These are phyloP conservation scores for Macquaria australasica DNA, from an alignment of 2,113 vertebrate genomes.

Conservation along the genomic window DNA sequence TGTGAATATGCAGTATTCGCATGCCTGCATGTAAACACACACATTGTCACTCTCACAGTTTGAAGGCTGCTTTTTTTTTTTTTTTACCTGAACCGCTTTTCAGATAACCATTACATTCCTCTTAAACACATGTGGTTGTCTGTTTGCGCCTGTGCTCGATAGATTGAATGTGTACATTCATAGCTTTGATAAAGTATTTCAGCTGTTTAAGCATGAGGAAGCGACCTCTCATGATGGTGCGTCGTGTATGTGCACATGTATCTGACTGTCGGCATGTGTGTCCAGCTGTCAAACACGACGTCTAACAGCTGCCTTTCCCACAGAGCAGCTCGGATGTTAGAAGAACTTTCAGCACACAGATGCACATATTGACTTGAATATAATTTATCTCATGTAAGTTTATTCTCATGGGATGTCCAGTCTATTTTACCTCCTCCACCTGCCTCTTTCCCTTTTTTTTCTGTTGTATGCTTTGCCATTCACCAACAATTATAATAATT, in stretches of 20 bases:
- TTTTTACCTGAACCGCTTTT: slow-evolving; percentile 19
- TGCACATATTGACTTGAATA: neutral
- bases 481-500: neutral
- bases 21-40: slow-evolving; percentile 31
- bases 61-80: slow-evolving; percentile 4
- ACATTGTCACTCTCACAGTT: neutral
- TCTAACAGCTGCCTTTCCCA: slow-evolving; percentile 57
- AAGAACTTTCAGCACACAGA: neutral
- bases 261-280: slow-evolving; percentile 28
- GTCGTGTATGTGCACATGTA: neutral
- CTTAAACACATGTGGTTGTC: slow-evolving; percentile 16
- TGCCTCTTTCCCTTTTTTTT: neutral
- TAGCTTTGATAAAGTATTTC: slow-evolving; percentile 34
- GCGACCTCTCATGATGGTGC: slow-evolving; percentile 15
- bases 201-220: slow-evolving; percentile 51
- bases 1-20: slow-evolving; percentile 11
- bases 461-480: neutral
- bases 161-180: neutral
- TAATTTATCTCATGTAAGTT: neutral
- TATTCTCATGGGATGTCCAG: neutral
- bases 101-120: slow-evolving; percentile 44
- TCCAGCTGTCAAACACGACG: slow-evolving; percentile 60
- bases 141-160: neutral
- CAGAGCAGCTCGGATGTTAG: slow-evolving; percentile 10
- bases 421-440: too few relatives aligned